A percentile compares a stretch with the other conserved stretches of the same genome.
These are phyloP conservation scores for Lepus townsendii DNA, from an alignment of 2,797 vertebrate species.

Conservation along the genomic window DNA sequence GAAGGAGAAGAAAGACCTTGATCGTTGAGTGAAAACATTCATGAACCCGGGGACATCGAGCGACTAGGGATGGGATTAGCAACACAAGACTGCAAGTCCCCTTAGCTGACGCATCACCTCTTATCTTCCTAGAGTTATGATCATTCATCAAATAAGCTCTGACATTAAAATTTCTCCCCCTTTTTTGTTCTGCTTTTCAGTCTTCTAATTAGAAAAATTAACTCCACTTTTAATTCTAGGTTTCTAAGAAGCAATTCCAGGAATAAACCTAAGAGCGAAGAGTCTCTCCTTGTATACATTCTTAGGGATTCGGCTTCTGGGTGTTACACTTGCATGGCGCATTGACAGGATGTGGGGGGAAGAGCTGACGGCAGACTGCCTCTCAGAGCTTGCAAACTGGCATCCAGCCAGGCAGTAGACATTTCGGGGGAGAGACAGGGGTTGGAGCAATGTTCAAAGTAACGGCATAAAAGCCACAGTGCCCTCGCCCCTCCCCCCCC, in stretches of 20 bases:
- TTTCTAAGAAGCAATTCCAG: neutral
- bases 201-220: neutral
- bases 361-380: neutral
- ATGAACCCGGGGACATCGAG: constrained; percentile 45
- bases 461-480: neutral
- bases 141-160: neutral
- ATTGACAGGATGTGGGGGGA: neutral
- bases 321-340: neutral
- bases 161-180: neutral
- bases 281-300: neutral
- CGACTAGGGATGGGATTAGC: neutral
- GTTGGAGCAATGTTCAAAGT: neutral
- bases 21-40: neutral
- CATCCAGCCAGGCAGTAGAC: neutral
- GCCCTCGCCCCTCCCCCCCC: too few relatives aligned
- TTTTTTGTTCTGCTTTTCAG: neutral
- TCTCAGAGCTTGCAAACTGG: neutral
- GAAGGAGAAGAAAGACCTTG: neutral
- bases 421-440: accelerated
- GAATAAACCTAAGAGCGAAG: neutral
- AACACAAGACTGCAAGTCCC: neutral
- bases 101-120: neutral
- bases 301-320: neutral
- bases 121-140: neutral
- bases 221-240: constrained; percentile 25